Evolutionary conservation across 2,797 vertebrate genomes (phyloP), one percentile per base, ranked within the genome.

Genomic region (Apogon talboti): DNA sequence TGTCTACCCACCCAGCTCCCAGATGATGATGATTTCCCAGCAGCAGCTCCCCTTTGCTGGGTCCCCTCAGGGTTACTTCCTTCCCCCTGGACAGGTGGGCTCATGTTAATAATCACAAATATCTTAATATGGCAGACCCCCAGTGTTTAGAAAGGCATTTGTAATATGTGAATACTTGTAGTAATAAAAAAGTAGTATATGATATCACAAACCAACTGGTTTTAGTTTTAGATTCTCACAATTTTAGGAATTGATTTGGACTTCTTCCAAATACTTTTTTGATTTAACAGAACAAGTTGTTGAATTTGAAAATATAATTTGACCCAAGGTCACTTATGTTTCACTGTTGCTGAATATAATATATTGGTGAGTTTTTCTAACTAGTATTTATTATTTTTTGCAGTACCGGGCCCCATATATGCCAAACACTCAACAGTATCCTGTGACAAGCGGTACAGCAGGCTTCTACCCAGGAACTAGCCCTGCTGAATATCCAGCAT

Each of bases 21-120:
- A 96, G 94, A 96, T 98, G 94, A 98, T 99, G 95, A 97, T 99
- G 97, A 98, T 98, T 86, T 95, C 97, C 74, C 93, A 93, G 81
- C 97, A 96, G 89, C 96, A 95, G 91, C 92, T 98, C 80, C 93
- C 95, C 76, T 98, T 98, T 56, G 79, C 95, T 79, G 88, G 95
- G 82, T 96, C 97, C 82, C 96, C 97, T 87, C 97, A 98, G 92
- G 94, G 95, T 51, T 98, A 96, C 92, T 98, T 96, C 90, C 95
- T 98, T 81, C 92, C 89, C 24, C 71, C 90, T 63, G 94, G 94
- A 94, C 97, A 99, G 96, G 98, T 98, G 91, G 85, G 88, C 75
- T 72, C 18, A 68, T 13, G 41, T 38, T 6, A 19, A 5, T 21
- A 24, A 40, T 51, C 11, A 38, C n/a, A 10, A 9, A 0, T 74